Evolutionary conservation across 1,140 invertebrate genomes (phyloP).

Genomic region (Drosophila ohnishii): DNA sequence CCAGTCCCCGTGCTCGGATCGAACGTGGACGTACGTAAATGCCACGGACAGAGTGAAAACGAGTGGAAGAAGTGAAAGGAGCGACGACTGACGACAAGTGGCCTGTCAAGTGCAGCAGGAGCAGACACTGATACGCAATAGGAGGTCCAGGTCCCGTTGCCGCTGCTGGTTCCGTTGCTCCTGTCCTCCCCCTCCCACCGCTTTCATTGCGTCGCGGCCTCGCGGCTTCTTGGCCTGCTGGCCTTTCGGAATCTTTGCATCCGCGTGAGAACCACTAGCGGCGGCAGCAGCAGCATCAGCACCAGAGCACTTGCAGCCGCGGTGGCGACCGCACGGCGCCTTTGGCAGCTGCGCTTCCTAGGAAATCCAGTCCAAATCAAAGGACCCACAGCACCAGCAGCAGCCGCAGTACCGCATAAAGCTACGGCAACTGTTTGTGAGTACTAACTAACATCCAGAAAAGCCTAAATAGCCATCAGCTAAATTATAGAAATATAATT

Average conservation of each 20-base stretch:
- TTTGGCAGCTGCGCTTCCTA: slow-evolving; percentile 23
- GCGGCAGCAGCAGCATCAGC: neutral
- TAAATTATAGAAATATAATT: neutral
- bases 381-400: neutral
- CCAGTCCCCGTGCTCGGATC: slow-evolving; percentile 19
- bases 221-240: neutral
- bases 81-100: slow-evolving; percentile 28
- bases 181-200: no score
- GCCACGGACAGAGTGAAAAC: slow-evolving; percentile 6
- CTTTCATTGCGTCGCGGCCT: neutral
- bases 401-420: slow-evolving; percentile 2
- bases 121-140: slow-evolving; percentile 34
- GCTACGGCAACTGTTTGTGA: slow-evolving; percentile 33
- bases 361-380: neutral
- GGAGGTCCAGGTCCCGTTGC: slow-evolving; percentile 14
- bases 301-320: slow-evolving; percentile 18
- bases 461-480: neutral
- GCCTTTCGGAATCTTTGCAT: neutral
- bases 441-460: neutral
- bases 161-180: neutral
- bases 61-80: neutral
- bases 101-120: slow-evolving; percentile 43
- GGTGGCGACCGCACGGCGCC: slow-evolving; percentile 24
- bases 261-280: slow-evolving; percentile 7
- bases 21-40: slow-evolving; percentile 23